phyloP scores from a whole-genome alignment of 2,797 vertebrate species.

The Hirundo rustica region DNA sequence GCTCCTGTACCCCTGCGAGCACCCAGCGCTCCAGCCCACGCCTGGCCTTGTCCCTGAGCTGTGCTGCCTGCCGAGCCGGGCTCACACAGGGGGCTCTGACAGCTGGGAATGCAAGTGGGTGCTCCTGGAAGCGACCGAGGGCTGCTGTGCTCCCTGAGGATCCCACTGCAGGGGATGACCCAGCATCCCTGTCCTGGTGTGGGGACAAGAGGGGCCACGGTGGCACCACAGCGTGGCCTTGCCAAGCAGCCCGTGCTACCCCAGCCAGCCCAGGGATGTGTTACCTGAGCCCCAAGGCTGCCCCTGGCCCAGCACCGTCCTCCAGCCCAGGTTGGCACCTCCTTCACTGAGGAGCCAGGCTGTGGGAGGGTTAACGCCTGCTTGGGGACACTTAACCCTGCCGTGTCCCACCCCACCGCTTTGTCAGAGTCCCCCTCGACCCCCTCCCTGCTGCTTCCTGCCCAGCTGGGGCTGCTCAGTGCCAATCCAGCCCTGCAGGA shows the following conservation, averaged over 20 bases:
- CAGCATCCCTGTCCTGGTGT: fast-evolving
- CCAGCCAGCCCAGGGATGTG: not conserved
- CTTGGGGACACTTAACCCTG: slow-evolving; percentile 70
- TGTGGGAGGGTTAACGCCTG: slow-evolving; percentile 61
- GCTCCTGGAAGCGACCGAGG: not conserved
- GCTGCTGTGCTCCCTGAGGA: not conserved
- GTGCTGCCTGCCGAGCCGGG: not conserved
- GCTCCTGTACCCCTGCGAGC: not conserved
- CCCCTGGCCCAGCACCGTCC: not conserved
- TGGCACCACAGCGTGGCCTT: not conserved
- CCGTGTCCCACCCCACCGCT: slow-evolving; percentile 43
- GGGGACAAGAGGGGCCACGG: not conserved
- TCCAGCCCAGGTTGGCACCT: not conserved
- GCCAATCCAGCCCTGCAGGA: slow-evolving; percentile 74
- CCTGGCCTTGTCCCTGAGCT: not conserved
- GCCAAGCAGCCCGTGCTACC: fast-evolving
- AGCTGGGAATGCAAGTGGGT: not conserved
- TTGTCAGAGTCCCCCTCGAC: slow-evolving; percentile 62
- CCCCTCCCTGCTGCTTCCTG: slow-evolving; percentile 78
- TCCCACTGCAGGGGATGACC: not conserved
- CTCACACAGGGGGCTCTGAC: not conserved
- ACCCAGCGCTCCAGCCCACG: not conserved
- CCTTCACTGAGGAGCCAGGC: not conserved
- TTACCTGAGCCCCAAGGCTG: not conserved
- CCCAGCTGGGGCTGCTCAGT: slow-evolving; percentile 81